phyloP scores from a whole-genome alignment of 2,113 vertebrate genomes.

The Calypte anna region DNA sequence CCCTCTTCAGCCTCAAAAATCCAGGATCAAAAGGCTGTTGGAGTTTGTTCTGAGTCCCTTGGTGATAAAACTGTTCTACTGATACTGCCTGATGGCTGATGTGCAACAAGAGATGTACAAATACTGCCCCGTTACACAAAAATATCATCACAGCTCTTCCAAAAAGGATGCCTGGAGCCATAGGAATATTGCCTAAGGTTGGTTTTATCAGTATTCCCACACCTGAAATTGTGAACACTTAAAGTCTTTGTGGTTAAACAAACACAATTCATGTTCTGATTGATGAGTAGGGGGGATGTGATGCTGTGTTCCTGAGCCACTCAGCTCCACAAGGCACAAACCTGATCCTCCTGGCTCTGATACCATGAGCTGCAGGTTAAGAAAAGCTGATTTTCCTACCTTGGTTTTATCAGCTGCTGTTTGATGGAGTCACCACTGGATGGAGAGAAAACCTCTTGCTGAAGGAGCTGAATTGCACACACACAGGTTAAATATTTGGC shows the following conservation, averaged over 20 bases:
- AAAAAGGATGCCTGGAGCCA: not conserved
- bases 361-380: not conserved
- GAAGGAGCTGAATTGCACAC: fast-evolving
- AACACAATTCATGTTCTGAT: not conserved
- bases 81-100: not conserved
- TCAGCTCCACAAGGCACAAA: not conserved
- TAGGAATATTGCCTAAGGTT: not conserved
- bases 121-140: not conserved
- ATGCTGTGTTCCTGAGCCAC: not conserved
- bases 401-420: not conserved
- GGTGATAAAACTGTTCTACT: not conserved
- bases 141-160: not conserved
- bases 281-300: not conserved
- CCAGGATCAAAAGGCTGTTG: not conserved
- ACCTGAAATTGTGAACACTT: not conserved
- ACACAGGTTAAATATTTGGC: not conserved
- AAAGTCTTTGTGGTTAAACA: not conserved
- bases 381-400: not conserved
- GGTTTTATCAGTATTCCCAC: not conserved
- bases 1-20: not conserved
- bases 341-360: not conserved
- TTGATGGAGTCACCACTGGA: not conserved
- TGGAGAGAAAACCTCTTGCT: not conserved
- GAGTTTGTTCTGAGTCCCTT: not conserved
- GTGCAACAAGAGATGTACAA: not conserved